Percentiles rank a stretch among this genome's conserved stretches.
Conservation (phyloP, 1,140 invertebrate genomes). For the Chelonus insularis region DNA sequence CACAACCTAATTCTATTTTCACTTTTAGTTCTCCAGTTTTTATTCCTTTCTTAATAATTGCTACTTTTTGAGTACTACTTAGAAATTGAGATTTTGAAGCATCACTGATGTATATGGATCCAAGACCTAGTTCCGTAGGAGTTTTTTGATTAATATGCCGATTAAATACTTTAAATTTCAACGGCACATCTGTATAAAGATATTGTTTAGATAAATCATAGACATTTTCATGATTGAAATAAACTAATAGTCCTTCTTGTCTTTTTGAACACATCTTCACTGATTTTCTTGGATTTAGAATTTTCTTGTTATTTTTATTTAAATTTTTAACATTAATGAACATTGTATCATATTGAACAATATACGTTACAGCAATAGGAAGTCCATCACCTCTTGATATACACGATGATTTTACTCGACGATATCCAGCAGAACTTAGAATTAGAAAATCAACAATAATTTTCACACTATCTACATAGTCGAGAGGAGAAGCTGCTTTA, state of each 20-base stretch:
- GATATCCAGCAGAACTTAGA: slow-evolving; percentile 48
- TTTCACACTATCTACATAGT: slow-evolving; percentile 43
- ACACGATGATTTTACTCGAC: slow-evolving; percentile 48
- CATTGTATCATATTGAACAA: slow-evolving; percentile 45
- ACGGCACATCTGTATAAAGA: slow-evolving; percentile 28
- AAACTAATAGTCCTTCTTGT: slow-evolving; percentile 42
- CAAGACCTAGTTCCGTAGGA: slow-evolving; percentile 47
- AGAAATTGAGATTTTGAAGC: slow-evolving; percentile 36
- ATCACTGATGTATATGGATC: slow-evolving; percentile 40
- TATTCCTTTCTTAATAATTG: slow-evolving; percentile 49
- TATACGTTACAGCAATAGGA: slow-evolving; percentile 43
- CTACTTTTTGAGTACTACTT: slow-evolving; percentile 40
- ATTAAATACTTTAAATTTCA: slow-evolving; percentile 49
- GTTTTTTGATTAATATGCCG: slow-evolving; percentile 47
- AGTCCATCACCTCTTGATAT: slow-evolving; percentile 39
- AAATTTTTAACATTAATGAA: slow-evolving; percentile 32
- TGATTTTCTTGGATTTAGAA: no score
- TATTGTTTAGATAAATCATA: slow-evolving; percentile 42
- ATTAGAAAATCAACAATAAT: slow-evolving; percentile 44
- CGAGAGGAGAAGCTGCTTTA: slow-evolving; percentile 35
- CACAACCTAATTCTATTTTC: slow-evolving; percentile 56
- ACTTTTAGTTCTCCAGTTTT: slow-evolving; percentile 56
- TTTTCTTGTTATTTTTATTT: slow-evolving; percentile 37
- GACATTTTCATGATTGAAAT: slow-evolving; percentile 46
- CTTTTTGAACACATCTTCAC: slow-evolving; percentile 45